Evolutionary conservation across 2,888 invertebrate species (phyloP).

Genomic region (Uloborus plumipes): DNA sequence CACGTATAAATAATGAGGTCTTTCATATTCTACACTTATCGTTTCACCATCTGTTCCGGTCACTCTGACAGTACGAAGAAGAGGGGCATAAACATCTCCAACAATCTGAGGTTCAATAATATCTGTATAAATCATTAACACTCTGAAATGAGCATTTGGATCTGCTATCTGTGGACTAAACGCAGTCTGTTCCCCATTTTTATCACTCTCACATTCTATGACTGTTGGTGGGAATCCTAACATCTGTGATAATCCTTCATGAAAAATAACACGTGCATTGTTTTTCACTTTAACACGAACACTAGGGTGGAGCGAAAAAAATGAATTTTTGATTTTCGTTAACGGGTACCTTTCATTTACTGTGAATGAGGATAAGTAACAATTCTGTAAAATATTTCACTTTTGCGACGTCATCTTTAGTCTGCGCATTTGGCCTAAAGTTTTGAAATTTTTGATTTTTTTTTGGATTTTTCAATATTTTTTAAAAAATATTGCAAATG

Average conservation of each 20-base stretch:
- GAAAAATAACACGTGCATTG: neutral
- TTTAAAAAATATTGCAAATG: too few relatives aligned
- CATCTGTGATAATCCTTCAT: constrained; percentile 9
- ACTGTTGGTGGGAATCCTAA: constrained; percentile 8
- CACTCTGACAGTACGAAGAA: constrained; percentile 67
- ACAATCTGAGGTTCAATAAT: constrained; percentile 66
- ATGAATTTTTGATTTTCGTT: too few relatives aligned
- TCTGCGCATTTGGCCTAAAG: too few relatives aligned
- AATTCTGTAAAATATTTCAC: too few relatives aligned
- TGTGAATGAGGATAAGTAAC: too few relatives aligned
- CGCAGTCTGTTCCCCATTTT: neutral
- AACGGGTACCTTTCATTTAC: too few relatives aligned
- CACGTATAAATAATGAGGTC: constrained; percentile 28
- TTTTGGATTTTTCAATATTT: too few relatives aligned
- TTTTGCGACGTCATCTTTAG: too few relatives aligned
- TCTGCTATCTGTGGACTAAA: constrained; percentile 9
- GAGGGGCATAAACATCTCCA: constrained; percentile 67
- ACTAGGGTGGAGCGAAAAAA: too few relatives aligned
- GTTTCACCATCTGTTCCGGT: constrained; percentile 20
- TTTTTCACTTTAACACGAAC: constrained; percentile 14
- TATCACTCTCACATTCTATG: neutral
- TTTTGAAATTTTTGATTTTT: too few relatives aligned
- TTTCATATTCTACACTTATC: constrained; percentile 11
- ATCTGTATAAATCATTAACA: constrained; percentile 66
- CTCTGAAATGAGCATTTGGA: constrained; percentile 9